Conservation (phyloP, 2,888 invertebrate species). For the Drosophila meridionalis region DNA sequence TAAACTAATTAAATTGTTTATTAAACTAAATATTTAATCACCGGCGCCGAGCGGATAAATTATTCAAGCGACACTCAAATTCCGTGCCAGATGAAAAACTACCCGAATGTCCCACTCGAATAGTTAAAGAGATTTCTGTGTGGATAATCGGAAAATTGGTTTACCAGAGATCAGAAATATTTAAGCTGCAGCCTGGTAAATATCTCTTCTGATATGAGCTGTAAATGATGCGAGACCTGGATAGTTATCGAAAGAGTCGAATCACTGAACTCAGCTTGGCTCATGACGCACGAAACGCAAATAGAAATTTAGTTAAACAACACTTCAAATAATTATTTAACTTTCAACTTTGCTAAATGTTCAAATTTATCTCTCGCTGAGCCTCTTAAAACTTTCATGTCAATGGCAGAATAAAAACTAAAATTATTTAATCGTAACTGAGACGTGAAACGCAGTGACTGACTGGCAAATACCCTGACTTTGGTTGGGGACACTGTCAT, state of each 20-base stretch:
- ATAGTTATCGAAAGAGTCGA: neutral
- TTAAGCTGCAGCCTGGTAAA: neutral
- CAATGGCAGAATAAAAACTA: slow-evolving; percentile 11
- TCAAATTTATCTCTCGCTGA: neutral
- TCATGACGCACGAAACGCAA: too few relatives aligned
- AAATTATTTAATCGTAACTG: neutral
- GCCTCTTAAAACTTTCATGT: slow-evolving; percentile 1
- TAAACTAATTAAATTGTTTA: slow-evolving; percentile 31
- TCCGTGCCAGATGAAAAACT: slow-evolving; percentile 32
- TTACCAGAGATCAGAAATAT: too few relatives aligned
- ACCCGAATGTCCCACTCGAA: neutral
- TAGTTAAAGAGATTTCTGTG: neutral
- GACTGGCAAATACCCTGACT: neutral
- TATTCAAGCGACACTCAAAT: slow-evolving; percentile 7
- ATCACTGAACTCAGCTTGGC: neutral
- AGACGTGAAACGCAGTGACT: neutral
- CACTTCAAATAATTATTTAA: neutral
- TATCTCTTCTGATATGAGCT: neutral
- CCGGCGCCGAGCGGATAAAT: slow-evolving; percentile 6
- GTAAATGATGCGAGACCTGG: neutral
- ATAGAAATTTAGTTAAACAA: neutral
- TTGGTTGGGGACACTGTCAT: neutral
- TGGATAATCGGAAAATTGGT: too few relatives aligned
- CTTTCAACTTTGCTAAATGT: neutral
- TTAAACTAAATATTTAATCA: slow-evolving; percentile 29